Conservation (phyloP, 1,140 invertebrate species). For the Chelonus insularis region DNA sequence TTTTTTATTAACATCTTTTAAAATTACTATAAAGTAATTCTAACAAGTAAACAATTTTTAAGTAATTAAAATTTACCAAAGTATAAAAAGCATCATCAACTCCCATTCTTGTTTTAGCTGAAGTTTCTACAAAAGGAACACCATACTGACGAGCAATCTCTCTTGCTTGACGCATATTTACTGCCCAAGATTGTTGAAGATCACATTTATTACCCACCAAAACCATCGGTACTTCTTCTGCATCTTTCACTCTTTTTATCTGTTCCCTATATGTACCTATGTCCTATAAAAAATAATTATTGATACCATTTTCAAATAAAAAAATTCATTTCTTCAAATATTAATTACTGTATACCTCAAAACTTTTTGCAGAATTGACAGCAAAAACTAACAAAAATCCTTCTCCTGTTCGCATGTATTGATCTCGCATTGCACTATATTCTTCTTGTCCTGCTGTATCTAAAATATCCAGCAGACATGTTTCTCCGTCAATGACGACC, state of each 20-base stretch:
- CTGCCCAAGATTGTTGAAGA: constrained; percentile 77
- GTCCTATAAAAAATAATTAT: constrained; percentile 55
- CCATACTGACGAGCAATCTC: constrained; percentile 94
- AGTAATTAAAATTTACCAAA: constrained; percentile 83
- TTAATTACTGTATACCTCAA: constrained; percentile 76
- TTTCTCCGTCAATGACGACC: constrained; percentile 98
- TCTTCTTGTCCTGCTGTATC: constrained; percentile 99
- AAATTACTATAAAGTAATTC: no score
- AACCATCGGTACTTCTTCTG: constrained; percentile 99
- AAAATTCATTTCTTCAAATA: not conserved
- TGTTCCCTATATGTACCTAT: constrained; percentile 96
- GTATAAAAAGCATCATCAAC: constrained; percentile 99
- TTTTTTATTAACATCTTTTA: no score
- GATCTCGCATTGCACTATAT: constrained; percentile 97
- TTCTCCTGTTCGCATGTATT: constrained; percentile 98
- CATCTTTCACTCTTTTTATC: constrained; percentile 98
- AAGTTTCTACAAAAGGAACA: constrained; percentile 98
- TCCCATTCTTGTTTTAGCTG: constrained; percentile 97
- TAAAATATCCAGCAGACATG: constrained; percentile 96
- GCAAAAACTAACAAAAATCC: constrained; percentile 97
- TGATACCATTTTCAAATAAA: not conserved
- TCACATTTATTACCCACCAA: no score
- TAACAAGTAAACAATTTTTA: no score
- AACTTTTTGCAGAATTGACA: constrained; percentile 98
- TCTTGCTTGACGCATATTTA: constrained; percentile 84